Percentiles rank a stretch among this genome's conserved stretches.
Evolutionary conservation across 2,888 invertebrate genomes (phyloP).

Genomic region (Agonopterix subpropinquella): DNA sequence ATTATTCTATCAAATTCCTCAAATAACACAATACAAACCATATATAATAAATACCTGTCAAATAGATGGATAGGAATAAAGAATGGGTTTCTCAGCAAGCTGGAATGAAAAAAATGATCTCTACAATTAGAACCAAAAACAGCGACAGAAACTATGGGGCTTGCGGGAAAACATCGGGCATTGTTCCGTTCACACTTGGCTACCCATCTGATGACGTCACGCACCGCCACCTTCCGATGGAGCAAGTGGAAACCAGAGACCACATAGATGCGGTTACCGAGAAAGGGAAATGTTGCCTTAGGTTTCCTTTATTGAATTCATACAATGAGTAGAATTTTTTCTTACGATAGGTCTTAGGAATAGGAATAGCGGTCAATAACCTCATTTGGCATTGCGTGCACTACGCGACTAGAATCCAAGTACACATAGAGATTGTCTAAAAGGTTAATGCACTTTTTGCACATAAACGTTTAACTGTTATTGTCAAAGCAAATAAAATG

Average conservation of each 20-base stretch:
- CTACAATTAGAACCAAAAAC: background rate
- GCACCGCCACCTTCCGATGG: conserved; percentile 52
- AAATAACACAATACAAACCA: too few species aligned
- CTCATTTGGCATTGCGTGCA: conserved; percentile 31
- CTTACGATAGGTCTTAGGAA: background rate
- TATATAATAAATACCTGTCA: background rate
- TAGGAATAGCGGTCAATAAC: conserved; percentile 18
- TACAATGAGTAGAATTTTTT: too few species aligned
- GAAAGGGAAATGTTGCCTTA: conserved; percentile 4
- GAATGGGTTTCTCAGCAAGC: background rate
- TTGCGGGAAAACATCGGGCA: conserved; percentile 23
- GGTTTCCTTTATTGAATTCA: too few species aligned
- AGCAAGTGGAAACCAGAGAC: conserved; percentile 32
- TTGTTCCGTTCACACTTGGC: conserved; percentile 61
- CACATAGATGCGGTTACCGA: conserved; percentile 8
- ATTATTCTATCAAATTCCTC: too few species aligned
- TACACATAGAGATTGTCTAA: conserved; percentile 6
- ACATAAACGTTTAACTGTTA: background rate
- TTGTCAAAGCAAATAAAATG: background rate
- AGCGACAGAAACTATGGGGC: conserved; percentile 34
- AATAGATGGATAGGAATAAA: background rate
- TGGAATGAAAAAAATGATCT: too few species aligned
- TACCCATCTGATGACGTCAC: conserved; percentile 60
- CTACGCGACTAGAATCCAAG: conserved; percentile 13
- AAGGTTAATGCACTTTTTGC: conserved; percentile 12